Base-by-base conservation (phyloP, 2,113 vertebrate species). In the Dicerorhinus sumatrensis region DNA sequence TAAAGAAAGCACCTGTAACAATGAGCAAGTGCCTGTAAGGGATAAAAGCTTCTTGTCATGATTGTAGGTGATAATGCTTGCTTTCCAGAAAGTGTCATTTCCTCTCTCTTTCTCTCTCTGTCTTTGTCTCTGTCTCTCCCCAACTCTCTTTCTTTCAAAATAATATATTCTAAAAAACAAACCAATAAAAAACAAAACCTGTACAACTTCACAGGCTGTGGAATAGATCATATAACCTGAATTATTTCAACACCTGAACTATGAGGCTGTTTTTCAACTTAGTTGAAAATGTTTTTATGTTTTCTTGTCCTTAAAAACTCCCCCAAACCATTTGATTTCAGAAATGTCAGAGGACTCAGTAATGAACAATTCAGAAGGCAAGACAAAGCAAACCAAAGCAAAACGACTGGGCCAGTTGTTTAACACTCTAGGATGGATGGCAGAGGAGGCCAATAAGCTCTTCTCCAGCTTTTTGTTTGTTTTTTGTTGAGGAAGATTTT, bases 241-340 rank as follows among this genome's bases (percentile, higher is more conserved):
- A 42, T 5, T 42, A 42, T 42, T 42, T 42, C 42, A 42, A 65
- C 42, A 69, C 6, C 69, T 54, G 23, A 90, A 31, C 29, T 58
- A 42, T 39, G 54, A 90, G 23, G 75, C 36, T 48, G 1, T 81
- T 97, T 96, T 90, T n/a, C 21, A 73, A 77, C 48, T 85, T 84
- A 46, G 23, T 27, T 60, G 56, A 86, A 92, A 75, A 73, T 42
- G 42, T 42, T 39, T 39, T 39, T 39, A 63, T 65, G 18, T 81
- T 88, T 91, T 60, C 58, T 85, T 91, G 39, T 54, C 16, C 46
- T 86, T 82, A 76, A 75, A 83, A 81, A 63, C 25, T 75, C 12
- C 46, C 21, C 18, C 25, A 95, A 82, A 36, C 2, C 23, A 39
- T 60, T 65, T 5, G 51, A 72, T 63, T 62, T 82, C 46, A 77